Base-by-base conservation (phyloP, 1,140 invertebrate genomes). In the Ceratitis capitata region DNA sequence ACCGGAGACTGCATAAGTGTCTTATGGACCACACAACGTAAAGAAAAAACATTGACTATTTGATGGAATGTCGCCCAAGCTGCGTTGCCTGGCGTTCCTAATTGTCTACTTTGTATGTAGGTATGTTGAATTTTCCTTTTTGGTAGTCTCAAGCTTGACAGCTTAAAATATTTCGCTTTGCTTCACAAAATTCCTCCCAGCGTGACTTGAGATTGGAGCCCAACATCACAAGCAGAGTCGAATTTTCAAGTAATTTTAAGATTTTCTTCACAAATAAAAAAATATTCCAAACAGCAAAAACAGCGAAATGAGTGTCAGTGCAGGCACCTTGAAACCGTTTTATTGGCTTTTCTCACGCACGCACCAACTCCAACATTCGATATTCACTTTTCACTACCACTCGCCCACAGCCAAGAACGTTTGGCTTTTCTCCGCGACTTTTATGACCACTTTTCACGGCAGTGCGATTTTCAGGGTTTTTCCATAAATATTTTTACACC, bases 311-410 rank as follows among this genome's bases (percentile, higher is more conserved):
- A 64, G 29, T 32, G 29, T 56, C 58, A 64, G 29, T 32, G 58
- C 64, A 74, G 64, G 64, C 64, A 74, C 64, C 64, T 74, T 74
- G 64, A 74, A 74, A 39, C 29, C 64, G 16, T 39, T 74, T 74
- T 74, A 74, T 74, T 74, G 64, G 64, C 35, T 74, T 74, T 74
- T 74, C 64, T 10, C 64, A 74, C 64, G 16, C 64, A 74, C 64
- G 64, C 64, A 74, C 64, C 35, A 39, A n/a, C 19, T 74, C 16
- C 35, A n/a, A 19, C 19, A 39, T 19, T 12, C 64, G 16, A 64
- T 64, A 64, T 64, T 12, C 32, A 35, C 35, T n/a, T 56, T 56
- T 10, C 19, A n/a, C 51, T n/a, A 12, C 45, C 45, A 47, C 5
- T 29, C 56, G 14, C 29, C 61, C 10, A 23, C 61, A 64, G 39